These are phyloP conservation scores for Micronycteris hirsuta DNA, from an alignment of 2,113 vertebrate species.

Conservation along the genomic window DNA sequence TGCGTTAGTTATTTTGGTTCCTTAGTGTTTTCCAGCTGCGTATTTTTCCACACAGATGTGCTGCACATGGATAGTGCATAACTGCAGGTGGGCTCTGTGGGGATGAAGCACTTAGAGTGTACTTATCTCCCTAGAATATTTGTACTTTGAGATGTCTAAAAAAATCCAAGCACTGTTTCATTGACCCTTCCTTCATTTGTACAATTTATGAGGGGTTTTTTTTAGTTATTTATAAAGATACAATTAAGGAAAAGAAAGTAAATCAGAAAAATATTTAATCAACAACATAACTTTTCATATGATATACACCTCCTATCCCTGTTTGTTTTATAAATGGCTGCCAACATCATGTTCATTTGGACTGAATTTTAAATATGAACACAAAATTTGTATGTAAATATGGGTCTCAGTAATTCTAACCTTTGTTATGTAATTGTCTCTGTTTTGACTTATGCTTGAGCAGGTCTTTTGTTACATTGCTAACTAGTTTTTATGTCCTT, in stretches of 20 bases:
- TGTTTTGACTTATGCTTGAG: slow-evolving; percentile 57
- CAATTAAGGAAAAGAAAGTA: neutral
- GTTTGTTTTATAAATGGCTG: neutral
- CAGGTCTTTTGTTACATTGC: slow-evolving; percentile 56
- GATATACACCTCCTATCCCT: accelerated
- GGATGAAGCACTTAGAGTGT: neutral
- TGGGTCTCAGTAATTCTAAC: neutral
- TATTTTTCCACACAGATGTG: neutral
- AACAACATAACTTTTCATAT: neutral
- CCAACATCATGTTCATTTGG: neutral
- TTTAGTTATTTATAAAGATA: neutral
- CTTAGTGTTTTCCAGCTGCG: neutral
- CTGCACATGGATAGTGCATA: neutral
- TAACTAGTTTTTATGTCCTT: slow-evolving; percentile 77
- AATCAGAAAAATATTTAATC: neutral
- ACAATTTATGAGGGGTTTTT: neutral
- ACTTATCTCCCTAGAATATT: neutral
- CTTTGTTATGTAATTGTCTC: neutral
- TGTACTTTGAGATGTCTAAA: neutral
- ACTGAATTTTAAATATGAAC: neutral
- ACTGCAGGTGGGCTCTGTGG: neutral
- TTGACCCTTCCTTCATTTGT: neutral
- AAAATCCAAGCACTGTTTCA: neutral
- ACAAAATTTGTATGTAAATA: neutral
- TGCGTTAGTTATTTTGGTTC: neutral